Conservation (phyloP, 2,113 vertebrate genomes). For the Acrocephalus kingi region DNA sequence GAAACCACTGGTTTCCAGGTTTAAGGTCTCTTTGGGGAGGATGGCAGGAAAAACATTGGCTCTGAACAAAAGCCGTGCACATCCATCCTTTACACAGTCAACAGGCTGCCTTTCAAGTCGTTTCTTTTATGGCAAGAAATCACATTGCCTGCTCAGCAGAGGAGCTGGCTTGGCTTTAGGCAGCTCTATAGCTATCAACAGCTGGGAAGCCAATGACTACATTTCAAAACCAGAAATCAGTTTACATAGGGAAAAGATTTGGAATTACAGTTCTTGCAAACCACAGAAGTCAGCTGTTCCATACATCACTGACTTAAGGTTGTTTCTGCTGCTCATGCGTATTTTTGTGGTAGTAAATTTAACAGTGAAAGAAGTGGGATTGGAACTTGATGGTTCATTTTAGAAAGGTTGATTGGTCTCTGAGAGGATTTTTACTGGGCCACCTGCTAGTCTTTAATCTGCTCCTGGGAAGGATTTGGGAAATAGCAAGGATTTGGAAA, state of each 20-base stretch:
- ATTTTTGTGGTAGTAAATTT: background rate
- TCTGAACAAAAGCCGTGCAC: background rate
- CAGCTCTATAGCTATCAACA: constrained; percentile 18
- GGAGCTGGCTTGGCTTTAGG: constrained; percentile 25
- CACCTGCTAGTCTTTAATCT: background rate
- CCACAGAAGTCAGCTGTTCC: background rate
- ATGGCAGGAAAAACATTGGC: background rate
- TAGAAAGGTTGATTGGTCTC: background rate
- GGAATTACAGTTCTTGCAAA: background rate
- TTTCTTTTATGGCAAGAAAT: constrained; percentile 41
- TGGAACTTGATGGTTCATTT: background rate
- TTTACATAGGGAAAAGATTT: constrained; percentile 1
- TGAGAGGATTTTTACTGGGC: background rate
- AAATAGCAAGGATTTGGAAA: background rate
- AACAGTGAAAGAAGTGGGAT: background rate
- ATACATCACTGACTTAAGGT: background rate
- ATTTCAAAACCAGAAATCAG: constrained; percentile 8
- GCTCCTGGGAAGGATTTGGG: background rate
- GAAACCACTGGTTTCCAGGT: constrained; percentile 18
- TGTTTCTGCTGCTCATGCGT: background rate
- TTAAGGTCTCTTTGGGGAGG: constrained; percentile 20
- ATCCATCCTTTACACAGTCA: background rate
- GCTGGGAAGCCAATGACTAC: background rate
- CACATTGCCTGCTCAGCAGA: constrained; percentile 29
- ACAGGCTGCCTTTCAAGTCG: background rate